Conservation (phyloP, 1,140 invertebrate species). For the Melanaphis sacchari region DNA sequence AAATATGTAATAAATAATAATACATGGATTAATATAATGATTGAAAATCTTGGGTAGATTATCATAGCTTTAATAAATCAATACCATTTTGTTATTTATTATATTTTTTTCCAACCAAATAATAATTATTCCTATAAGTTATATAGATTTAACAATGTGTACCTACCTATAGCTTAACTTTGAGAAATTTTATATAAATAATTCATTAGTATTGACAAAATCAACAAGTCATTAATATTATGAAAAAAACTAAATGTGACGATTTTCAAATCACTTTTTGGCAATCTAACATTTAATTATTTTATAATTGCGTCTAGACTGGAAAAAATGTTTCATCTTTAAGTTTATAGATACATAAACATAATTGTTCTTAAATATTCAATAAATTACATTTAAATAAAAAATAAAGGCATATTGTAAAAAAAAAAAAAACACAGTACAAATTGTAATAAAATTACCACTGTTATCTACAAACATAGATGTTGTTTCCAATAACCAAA, state of each 20-base stretch:
- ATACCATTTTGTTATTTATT: too few relatives aligned
- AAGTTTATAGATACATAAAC: background rate
- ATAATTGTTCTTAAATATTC: background rate
- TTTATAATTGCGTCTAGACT: background rate
- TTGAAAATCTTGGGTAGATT: too few relatives aligned
- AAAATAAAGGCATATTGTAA: background rate
- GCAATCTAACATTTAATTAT: background rate
- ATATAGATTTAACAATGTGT: background rate
- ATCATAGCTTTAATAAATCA: too few relatives aligned
- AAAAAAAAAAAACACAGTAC: background rate
- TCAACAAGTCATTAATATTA: background rate
- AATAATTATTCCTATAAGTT: background rate
- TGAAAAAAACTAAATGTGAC: background rate
- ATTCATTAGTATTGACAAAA: background rate
- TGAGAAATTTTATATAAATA: background rate
- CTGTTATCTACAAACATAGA: too few relatives aligned
- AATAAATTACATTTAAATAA: background rate
- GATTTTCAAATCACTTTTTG: background rate
- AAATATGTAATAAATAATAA: too few relatives aligned
- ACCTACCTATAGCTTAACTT: background rate
- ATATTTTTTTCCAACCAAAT: background rate
- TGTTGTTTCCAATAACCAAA: too few relatives aligned
- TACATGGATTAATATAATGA: too few relatives aligned
- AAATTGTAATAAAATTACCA: too few relatives aligned
- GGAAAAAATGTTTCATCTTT: background rate